Base-by-base conservation (phyloP, 2,797 vertebrate genomes). In the Rhyacichthys aspro region DNA sequence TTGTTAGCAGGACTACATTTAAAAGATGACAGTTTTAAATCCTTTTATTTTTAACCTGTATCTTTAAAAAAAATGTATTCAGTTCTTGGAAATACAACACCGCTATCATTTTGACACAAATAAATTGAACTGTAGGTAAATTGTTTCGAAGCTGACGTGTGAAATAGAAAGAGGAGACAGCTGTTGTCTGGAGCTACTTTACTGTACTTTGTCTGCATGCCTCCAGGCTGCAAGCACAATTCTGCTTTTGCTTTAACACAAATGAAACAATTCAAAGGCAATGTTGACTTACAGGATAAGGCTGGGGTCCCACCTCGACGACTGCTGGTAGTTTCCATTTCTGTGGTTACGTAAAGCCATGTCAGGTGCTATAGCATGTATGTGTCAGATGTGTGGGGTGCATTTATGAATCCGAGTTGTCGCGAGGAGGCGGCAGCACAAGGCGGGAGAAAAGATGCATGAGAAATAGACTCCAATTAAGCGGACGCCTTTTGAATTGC, bases 221-320 rank as follows among this genome's bases (percentile, higher is more conserved):
- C 82, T 64, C 19, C 9, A 56, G 68, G 72, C 72, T 44, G 55
- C 47, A 59, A 57, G 70, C 61, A 78, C 70, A 47, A 62, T 61
- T 52, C 63, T 74, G 58, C 43, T 42, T 73, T 47, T 17, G 23
- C 58, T 55, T 72, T 54, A 62, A 33, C 56, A 48, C 23, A 66
- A 78, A 78, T 72, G 59, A 76, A 72, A 75, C 55, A 63, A 75
- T 60, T 70, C 57, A 72, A 69, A 64, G 50, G 49, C 73, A 72
- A 76, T 47, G 63, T 63, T 68, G 63, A 74, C 55, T 81, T 61
- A 50, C 46, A 63, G 63, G 64, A 74, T 49, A 43, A 49, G 12
- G n/a, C 42, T 56, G 64, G n/a, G 50, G 15, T 34, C 79, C 69
- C 44, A 36, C 23, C 61, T 49, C 47, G 38, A 45, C 52, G 62